Base-by-base conservation (phyloP, 2,113 vertebrate genomes). In the Pterocles orientalis region DNA sequence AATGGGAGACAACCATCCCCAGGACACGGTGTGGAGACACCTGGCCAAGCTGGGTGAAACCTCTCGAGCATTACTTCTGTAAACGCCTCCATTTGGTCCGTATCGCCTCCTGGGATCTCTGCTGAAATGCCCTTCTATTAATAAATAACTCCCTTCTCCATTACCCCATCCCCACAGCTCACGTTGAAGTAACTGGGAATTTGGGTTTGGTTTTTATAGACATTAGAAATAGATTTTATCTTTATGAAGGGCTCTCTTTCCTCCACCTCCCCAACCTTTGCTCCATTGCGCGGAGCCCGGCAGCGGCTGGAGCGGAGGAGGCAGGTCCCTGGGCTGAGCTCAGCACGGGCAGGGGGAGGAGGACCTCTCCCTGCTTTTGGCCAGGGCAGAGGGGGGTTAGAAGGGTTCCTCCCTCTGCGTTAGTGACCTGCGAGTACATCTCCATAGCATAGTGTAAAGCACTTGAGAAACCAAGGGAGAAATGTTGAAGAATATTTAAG, bases 161-260 rank as follows among this genome's bases (percentile, higher is more conserved):
- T 96, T 97, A 85, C 94, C 45, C 95, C 80, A 78, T 87, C 87
- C 75, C 89, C 80, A 88, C 89, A 68, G 70, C 90, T 95, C 96
- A 97, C 57, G 65, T 78, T 94, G 94, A 94, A 95, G 94, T 87
- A 94, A 95, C 93, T 91, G 97, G 82, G 97, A 97, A 96, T 97
- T 97, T 93, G 91, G 94, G 94, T 93, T 97, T 96, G 95, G 92
- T 96, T 97, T 97, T 97, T 96, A 97, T 95, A 97, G 96, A 87
- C 96, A 97, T 97, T 97, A 96, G 96, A 94, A 97, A 95, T 93
- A 97, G 97, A 97, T 97, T 90, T 96, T 97, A 97, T 97, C 97
- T 97, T 96, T 97, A 92, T 87, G 90, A 94, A 97, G 80, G 87
- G 71, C 80, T 91, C 80, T 58, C 80, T 94, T 82, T 66, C 81